Base-by-base conservation (phyloP, 2,888 invertebrate genomes). In the Sarcophaga caerulescens region DNA sequence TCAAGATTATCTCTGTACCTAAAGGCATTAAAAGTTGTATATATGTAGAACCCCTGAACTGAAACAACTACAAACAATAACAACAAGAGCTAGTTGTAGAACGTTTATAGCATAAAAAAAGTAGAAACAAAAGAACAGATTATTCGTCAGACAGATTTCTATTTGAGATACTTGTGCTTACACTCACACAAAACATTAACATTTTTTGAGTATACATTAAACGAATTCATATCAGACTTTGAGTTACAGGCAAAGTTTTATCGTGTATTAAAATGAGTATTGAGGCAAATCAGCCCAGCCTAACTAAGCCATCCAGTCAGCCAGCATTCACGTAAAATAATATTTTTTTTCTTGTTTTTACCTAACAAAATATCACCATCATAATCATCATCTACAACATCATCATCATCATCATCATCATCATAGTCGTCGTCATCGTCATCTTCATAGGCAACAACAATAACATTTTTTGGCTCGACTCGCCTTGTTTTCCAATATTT, bases 281-380 rank as follows among this genome's bases (percentile, higher is more conserved):
- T 69, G 70, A 60, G 82, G 60, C 77, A 82, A 82, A 82, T 14
- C 52, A 14, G 52, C 82, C 82, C 77, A 82, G 71, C 44, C 82
- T 84, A 74, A 68, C 82, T 84, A 74, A 68, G 47, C 66, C 66
- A 66, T 6, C 59, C 45, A 84, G 79, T 59, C 21, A 84, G 74
- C 47, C 79, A 79, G 74, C 70, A 70, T 63, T 75, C 63, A 79
- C 69, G 47, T 75, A 84, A 47, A 79, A 75, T 74, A 74, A 79
- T 79, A 74, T 79, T 79, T 60, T 35, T 35, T 35, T 35, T 0
- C 6, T 35, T n/a, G n/a, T n/a, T 10, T 35, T 68, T 84, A 79
- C 78, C 83, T 78, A 74, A 84, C 83, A 79, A 84, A 84, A 84
- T 84, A 84, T 84, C 84, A 84, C 79, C 79, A 84, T 79, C 84